Evolutionary conservation across 2,888 invertebrate genomes (phyloP), one percentile per base, ranked within the genome.

Genomic region (Ochropacha duplaris): DNA sequence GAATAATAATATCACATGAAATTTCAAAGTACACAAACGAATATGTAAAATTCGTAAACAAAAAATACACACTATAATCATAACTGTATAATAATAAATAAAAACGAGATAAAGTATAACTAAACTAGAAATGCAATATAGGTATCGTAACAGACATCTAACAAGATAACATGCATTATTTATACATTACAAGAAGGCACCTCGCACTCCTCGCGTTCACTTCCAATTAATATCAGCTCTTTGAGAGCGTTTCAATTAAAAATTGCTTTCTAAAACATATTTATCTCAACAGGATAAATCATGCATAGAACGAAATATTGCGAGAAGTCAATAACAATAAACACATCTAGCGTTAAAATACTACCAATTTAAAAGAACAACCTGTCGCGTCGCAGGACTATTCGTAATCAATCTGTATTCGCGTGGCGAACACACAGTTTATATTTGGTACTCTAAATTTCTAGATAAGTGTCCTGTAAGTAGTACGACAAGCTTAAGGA

Each of bases 91-190:
- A 79, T 81, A 86, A 87, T 90, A 89, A 91, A 90, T 88, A 90
- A 87, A 90, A 88, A 88, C 87, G 81, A 84, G 82, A 87, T 78
- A 84, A 81, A 83, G 85, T 88, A 89, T 83, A 88, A 87, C 88
- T 90, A 89, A 84, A 83, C 90, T 92, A 92, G 83, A 91, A 92
- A 92, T 92, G 92, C 92, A 91, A 87, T 81, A 87, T 81, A 86
- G 76, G 83, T 83, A 83, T 84, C 76, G 77, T 85, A 84, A 84
- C 78, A 81, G 83, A 86, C 81, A 79, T 79, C 76, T 81, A 84
- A 83, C 81, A 78, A 83, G 76, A 78, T 77, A 83, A 83, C 90
- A 89, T 90, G 90, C 90, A 88, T 86, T 84, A 84, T 75, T 78
- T 78, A 78, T 70, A 75, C 70, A 80, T 77, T 74, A 75, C 72